A percentile compares a stretch with the other conserved stretches of the same genome.
Conservation (phyloP, 2,888 invertebrate species). For the Portevinia maculata region DNA sequence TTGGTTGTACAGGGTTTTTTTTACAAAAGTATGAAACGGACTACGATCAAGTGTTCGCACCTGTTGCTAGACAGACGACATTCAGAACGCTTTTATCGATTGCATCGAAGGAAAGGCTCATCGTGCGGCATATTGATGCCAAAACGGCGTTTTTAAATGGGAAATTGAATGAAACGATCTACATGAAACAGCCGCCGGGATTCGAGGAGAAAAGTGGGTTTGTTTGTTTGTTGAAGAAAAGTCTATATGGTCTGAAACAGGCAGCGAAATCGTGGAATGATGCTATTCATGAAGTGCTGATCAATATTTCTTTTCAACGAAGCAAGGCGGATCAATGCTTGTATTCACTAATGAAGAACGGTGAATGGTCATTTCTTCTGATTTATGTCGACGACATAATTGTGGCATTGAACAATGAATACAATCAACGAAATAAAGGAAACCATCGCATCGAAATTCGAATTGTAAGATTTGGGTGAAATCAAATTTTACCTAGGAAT, state of each 20-base stretch:
- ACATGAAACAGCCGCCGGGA: not conserved
- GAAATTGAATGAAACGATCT: not conserved
- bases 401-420: not conserved
- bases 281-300: not conserved
- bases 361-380: not conserved
- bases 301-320: not conserved
- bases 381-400: not conserved
- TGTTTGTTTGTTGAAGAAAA: not conserved
- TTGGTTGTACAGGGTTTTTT: constrained; percentile 51
- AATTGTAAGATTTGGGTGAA: not conserved
- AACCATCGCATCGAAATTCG: not conserved
- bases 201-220: not conserved
- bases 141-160: not conserved
- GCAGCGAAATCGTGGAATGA: too few relatives aligned
- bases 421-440: not conserved
- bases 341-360: not conserved
- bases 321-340: not conserved
- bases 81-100: not conserved
- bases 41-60: not conserved
- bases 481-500: not conserved
- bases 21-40: constrained; percentile 32
- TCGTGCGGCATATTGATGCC: not conserved
- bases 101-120: not conserved
- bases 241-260: too few relatives aligned
- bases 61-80: not conserved